phyloP scores from a whole-genome alignment of 1,140 invertebrate genomes.

The Drosophila miranda region DNA sequence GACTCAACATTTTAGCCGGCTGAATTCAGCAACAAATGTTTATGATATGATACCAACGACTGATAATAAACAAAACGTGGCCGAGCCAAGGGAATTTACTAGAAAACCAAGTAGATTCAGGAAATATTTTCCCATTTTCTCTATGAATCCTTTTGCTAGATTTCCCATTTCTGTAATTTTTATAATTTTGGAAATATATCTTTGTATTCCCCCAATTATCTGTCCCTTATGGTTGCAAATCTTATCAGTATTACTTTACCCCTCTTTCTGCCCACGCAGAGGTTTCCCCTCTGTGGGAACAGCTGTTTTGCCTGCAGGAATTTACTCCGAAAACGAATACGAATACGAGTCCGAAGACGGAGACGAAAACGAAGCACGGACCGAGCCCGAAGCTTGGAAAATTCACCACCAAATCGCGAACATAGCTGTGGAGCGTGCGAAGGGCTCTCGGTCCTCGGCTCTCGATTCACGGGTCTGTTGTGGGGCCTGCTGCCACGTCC shows the following conservation, averaged over 20 bases:
- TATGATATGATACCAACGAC: slow-evolving; percentile 27
- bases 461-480: neutral
- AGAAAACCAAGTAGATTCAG: neutral
- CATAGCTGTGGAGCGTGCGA: slow-evolving; percentile 21
- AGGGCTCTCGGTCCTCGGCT: slow-evolving; percentile 5
- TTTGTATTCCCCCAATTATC: neutral
- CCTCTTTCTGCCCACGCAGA: neutral
- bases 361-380: slow-evolving; percentile 14
- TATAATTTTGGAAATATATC: neutral
- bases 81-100: neutral
- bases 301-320: slow-evolving; percentile 69
- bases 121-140: no score
- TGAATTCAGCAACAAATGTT: slow-evolving; percentile 77
- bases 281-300: slow-evolving; percentile 23
- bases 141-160: no score
- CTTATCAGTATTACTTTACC: neutral
- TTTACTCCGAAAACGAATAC: slow-evolving; percentile 62
- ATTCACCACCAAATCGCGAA: slow-evolving; percentile 60
- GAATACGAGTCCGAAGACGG: neutral
- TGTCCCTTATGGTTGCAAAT: neutral
- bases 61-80: slow-evolving; percentile 63
- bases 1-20: slow-evolving; percentile 74
- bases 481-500: slow-evolving; percentile 19
- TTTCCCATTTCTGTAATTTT: neutral
- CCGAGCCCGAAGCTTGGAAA: slow-evolving; percentile 17